Base-by-base conservation (phyloP, 2,113 vertebrate species). In the Pontoporia blainvillei region DNA sequence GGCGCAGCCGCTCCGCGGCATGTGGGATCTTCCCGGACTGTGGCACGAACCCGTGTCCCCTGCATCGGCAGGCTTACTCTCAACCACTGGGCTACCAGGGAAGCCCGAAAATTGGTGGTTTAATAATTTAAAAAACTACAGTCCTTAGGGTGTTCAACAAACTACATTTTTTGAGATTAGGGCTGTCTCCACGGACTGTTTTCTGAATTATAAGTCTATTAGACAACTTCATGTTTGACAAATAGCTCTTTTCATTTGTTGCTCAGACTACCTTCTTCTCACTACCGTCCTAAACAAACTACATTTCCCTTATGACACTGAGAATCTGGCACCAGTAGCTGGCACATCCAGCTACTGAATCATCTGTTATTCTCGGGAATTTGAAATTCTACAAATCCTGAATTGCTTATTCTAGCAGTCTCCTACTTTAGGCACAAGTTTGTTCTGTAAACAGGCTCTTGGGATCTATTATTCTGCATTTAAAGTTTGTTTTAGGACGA, bases 401-500 rank as follows among this genome's bases (percentile, higher is more conserved):
- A 84, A 44, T 39, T 85, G 49, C 44, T 72, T 59, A 25, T 93
- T 84, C 41, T 62, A 23, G 21, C 21, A 82, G 31, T 69, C 41
- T 71, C 67, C 31, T 41, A 25, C 62, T 72, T 34, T 49, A 54
- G 75, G 57, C 46, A 34, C 31, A 84, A 13, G 44, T 59, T 66
- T 67, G 7, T 52, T 88, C 44, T 72, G 66, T 57, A 34, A 86
- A 52, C 44, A 89, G 79, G 5, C n/a, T 81, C 71, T 39, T 52
- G 23, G 71, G 69, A 66, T 36, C 41, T 61, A n/a, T 31, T 41
- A 23, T 23, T 61, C 17, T 49, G 27, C 25, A 44, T 52, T 61
- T 59, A 64, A 31, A 62, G 49, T 85, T 84, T 95, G 76, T 69
- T 95, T 95, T 85, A 57, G 66, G 71, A 57, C 34, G 61, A 92